These are phyloP conservation scores for Cynoglossus semilaevis DNA, from an alignment of 2,113 vertebrate species.

Conservation along the genomic window DNA sequence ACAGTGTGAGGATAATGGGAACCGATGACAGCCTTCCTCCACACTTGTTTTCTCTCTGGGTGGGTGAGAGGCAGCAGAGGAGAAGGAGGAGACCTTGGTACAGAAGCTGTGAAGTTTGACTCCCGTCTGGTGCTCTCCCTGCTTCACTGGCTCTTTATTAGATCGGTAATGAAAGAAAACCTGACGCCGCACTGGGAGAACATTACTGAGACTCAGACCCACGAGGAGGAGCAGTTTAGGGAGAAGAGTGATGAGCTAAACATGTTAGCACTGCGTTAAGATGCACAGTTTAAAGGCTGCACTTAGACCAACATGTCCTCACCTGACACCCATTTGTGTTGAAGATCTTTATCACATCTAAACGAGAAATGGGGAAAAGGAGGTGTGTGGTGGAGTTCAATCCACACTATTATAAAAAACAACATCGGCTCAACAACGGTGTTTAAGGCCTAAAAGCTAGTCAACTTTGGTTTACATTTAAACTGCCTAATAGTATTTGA, in stretches of 20 bases:
- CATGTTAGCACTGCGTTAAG: not conserved
- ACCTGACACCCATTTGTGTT: not conserved
- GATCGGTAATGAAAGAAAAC: not conserved
- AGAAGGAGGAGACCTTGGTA: conserved; percentile 9
- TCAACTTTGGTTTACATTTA: no score
- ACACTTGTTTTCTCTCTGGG: not conserved
- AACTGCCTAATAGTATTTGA: no score
- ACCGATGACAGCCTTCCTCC: conserved; percentile 13
- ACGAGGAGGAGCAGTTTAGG: not conserved
- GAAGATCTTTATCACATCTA: no score
- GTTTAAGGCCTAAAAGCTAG: no score
- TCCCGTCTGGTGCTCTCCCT: conserved; percentile 8
- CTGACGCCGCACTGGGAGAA: not conserved
- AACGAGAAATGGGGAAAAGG: no score
- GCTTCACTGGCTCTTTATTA: conserved; percentile 14
- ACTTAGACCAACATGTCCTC: not conserved
- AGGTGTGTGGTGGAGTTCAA: not conserved
- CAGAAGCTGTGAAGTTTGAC: conserved; percentile 1
- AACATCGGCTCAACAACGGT: no score
- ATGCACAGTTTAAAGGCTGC: not conserved
- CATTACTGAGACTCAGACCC: not conserved
- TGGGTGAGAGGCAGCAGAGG: not conserved
- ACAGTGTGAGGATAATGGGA: conserved; percentile 38
- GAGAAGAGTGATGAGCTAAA: not conserved
- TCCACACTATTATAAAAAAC: no score